Base-by-base conservation (phyloP, 1,140 invertebrate genomes). In the Bicyclus anynana region DNA sequence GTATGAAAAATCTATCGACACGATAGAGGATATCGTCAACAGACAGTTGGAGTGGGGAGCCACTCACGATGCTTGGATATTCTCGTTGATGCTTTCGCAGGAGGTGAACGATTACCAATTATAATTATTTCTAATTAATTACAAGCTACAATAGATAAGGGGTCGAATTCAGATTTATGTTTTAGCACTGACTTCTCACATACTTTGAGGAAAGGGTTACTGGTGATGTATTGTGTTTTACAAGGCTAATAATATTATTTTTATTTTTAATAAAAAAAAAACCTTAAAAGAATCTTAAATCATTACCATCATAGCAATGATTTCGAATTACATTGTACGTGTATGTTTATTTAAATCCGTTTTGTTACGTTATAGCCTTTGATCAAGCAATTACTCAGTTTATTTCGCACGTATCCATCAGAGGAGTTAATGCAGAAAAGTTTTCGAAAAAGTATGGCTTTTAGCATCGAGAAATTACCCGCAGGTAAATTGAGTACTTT, bases 21-120 rank as follows among this genome's bases (percentile, higher is more conserved):
- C 89, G 0, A 80, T 90, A 2, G 69, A 87, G 57, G 89, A 91
- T 49, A 73, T 91, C 3, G 84, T 89, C 2, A 83, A 89, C 20
- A 87, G 81, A 53, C 71, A 80, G n/a, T 56, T 91, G 40, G 74
- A 80, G 40, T 91, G 91, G 91, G 90, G 89, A 12, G 90, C 90
- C 3, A 91, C 90, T 0, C 90, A 91, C 51, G 89, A 90, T 53
- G 90, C 90, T 26, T 92, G 90, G 90, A 83, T 89, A 58, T 91
- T 90, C 69, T 91, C 90, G 1, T 69, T 91, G 6, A 65, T 82
- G 10, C 58, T 77, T 5, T 87, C 90, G 3, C 72, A 78, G 49
- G 89, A 90, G 68, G 88, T 89, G 29, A 33, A 33, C n/a, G 4
- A 7, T 3, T 33, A n/a, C n/a, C n/a, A n/a, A n/a, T n/a, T n/a